A percentile compares a stretch with the other conserved stretches of the same genome.
Evolutionary conservation across 2,113 vertebrate species (phyloP).

Genomic region (Psephotus haematonotus): DNA sequence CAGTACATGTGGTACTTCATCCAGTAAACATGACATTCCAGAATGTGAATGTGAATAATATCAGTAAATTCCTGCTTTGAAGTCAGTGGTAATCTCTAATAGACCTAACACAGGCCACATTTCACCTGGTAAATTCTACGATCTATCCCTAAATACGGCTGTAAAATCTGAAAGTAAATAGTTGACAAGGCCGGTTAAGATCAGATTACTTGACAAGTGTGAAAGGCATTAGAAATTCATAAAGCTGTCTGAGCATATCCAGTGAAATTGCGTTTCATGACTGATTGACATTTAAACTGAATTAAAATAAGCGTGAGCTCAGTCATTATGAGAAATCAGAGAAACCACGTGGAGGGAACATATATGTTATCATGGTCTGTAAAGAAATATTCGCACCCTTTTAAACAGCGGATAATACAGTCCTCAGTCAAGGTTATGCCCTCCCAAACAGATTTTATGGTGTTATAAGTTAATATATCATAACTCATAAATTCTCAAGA

Average conservation of each 20-base stretch:
- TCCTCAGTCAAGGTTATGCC: not conserved
- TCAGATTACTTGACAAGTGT: not conserved
- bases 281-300: not conserved
- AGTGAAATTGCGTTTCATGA: not conserved
- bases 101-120: not conserved
- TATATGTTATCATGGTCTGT: not conserved
- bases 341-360: not conserved
- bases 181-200: not conserved
- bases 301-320: not conserved
- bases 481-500: not conserved
- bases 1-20: not conserved
- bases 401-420: not conserved
- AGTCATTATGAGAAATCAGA: not conserved
- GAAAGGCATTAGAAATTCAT: not conserved
- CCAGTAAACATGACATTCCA: constrained; percentile 5
- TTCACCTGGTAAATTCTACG: not conserved
- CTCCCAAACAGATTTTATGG: not conserved
- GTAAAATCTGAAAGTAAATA: constrained; percentile 1
- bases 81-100: not conserved
- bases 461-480: not conserved
- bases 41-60: not conserved
- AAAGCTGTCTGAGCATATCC: not conserved
- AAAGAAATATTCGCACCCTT: not conserved
- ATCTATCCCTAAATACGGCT: not conserved
- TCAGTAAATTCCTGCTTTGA: constrained; percentile 24